A percentile compares a stretch with the other conserved stretches of the same genome.
Conservation (phyloP, 2,797 vertebrate species). For the Scleropages formosus region DNA sequence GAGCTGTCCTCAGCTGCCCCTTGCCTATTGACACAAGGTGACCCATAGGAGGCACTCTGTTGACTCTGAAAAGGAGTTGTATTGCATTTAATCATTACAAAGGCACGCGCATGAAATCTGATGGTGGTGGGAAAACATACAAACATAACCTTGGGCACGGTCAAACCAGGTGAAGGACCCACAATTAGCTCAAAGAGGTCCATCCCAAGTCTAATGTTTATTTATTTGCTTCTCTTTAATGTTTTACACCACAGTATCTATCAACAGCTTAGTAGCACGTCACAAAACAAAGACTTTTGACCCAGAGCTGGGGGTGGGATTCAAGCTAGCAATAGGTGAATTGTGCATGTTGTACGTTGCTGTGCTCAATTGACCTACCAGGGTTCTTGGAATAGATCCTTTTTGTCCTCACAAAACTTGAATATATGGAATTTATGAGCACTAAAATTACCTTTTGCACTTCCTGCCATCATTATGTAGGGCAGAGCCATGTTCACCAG, state of each 20-base stretch:
- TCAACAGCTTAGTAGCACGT: slow-evolving; percentile 17
- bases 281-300: slow-evolving; percentile 11
- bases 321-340: too few species aligned
- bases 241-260: slow-evolving; percentile 26
- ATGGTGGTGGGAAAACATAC: slow-evolving; percentile 11
- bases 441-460: too few species aligned
- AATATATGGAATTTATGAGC: neutral
- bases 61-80: neutral
- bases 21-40: slow-evolving; percentile 7
- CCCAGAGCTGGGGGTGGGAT: neutral
- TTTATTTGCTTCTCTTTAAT: slow-evolving; percentile 27
- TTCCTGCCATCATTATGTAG: slow-evolving; percentile 10
- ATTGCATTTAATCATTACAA: slow-evolving; percentile 21
- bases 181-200: neutral
- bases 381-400: neutral
- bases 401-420: neutral
- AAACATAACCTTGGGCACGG: slow-evolving; percentile 33
- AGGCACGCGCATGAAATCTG: slow-evolving; percentile 15
- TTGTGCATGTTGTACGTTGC: neutral
- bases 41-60: slow-evolving; percentile 9
- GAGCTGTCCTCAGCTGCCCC: slow-evolving; percentile 31
- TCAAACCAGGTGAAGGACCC: slow-evolving; percentile 20
- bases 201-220: neutral
- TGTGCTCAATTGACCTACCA: neutral
- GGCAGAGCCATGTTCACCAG: neutral